Percentiles rank a stretch among this genome's conserved stretches.
phyloP scores from a whole-genome alignment of 2,113 vertebrate species.

The Chionis minor region DNA sequence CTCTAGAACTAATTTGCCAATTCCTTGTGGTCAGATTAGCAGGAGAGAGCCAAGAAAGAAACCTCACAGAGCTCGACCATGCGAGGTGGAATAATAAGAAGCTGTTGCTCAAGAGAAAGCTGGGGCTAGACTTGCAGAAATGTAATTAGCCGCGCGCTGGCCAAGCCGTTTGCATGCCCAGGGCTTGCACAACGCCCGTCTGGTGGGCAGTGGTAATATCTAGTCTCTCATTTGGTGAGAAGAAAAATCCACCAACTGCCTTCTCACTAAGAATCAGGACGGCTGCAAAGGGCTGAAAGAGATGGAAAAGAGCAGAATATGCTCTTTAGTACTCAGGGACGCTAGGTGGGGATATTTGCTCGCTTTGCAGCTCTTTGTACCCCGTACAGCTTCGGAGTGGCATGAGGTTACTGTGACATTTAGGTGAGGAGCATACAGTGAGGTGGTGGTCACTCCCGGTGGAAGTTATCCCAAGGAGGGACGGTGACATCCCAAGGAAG shows the following conservation, averaged over 20 bases:
- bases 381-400: not conserved
- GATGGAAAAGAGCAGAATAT: not conserved
- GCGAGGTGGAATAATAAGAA: not conserved
- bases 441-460: not conserved
- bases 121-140: not conserved
- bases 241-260: not conserved
- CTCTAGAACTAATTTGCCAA: conserved; percentile 12
- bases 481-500: not conserved
- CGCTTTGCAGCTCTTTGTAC: conserved; percentile 17
- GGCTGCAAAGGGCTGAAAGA: not conserved
- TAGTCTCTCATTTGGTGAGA: not conserved
- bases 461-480: not conserved
- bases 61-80: not conserved
- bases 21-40: conserved; percentile 10
- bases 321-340: conserved; percentile 2
- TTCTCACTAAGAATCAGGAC: not conserved
- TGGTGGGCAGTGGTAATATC: not conserved
- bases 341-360: conserved; percentile 76
- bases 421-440: not conserved
- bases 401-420: not conserved
- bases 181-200: not conserved
- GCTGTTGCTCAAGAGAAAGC: conserved; percentile 17
- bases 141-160: not conserved
- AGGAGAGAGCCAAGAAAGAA: conserved; percentile 2
- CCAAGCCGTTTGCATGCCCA: not conserved